These are phyloP conservation scores for Campoplex capitator DNA, from an alignment of 2,888 invertebrate species.

Conservation along the genomic window DNA sequence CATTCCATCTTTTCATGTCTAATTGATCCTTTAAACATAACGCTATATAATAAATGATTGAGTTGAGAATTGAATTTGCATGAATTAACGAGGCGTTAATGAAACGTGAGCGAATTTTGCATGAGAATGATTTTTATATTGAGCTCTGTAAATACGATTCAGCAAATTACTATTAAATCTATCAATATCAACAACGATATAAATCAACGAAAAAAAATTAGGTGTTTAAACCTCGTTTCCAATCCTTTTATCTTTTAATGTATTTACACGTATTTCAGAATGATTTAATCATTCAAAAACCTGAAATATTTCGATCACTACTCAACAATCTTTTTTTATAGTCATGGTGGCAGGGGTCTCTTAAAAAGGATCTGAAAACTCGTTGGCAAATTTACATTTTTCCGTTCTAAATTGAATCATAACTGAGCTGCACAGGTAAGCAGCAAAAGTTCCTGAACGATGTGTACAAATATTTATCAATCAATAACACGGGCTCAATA, in stretches of 20 bases:
- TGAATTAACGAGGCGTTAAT: neutral
- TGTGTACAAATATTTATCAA: conserved; percentile 5
- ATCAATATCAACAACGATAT: neutral
- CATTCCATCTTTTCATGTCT: neutral
- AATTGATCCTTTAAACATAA: neutral
- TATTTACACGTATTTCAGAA: neutral
- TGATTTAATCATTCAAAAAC: neutral
- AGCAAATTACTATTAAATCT: neutral
- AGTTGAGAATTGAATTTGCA: neutral
- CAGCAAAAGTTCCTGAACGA: neutral
- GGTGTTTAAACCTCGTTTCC: neutral
- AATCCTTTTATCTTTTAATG: neutral
- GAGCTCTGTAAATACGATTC: neutral
- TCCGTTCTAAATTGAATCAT: neutral
- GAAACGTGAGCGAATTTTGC: neutral
- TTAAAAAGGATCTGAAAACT: neutral
- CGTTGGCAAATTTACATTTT: neutral
- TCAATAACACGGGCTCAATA: neutral
- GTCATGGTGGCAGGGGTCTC: neutral
- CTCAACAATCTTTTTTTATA: neutral
- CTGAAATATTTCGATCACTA: neutral
- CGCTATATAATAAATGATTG: neutral
- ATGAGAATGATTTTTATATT: neutral
- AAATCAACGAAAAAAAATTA: neutral
- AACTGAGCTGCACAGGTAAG: neutral